Evolutionary conservation across 2,113 vertebrate species (phyloP).

Genomic region (Psammodynastes pulverulentus): DNA sequence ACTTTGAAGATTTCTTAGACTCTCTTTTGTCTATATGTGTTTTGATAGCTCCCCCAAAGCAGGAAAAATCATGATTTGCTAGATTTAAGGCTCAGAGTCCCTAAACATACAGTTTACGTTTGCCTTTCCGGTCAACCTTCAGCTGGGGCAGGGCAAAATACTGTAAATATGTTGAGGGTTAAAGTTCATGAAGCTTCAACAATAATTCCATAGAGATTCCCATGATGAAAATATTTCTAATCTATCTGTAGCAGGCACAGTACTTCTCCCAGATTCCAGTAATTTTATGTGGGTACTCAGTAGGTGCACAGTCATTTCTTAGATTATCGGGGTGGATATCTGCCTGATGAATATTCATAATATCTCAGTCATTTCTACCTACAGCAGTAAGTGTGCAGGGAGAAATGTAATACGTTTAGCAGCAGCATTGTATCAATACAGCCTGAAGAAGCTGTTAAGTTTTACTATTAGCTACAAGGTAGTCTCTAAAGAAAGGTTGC

Average conservation of each 20-base stretch:
- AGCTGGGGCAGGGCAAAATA: not conserved
- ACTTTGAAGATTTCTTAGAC: not conserved
- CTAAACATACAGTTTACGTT: not conserved
- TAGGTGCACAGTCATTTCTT: not conserved
- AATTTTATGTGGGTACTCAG: not conserved
- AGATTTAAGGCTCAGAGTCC: not conserved
- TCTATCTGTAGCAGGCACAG: not conserved
- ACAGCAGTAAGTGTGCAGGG: not conserved
- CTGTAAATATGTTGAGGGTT: not conserved
- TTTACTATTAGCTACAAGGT: not conserved
- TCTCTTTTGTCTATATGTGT: not conserved
- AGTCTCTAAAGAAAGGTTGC: not conserved
- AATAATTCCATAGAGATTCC: not conserved
- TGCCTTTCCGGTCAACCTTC: not conserved
- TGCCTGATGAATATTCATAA: not conserved
- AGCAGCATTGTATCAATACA: not conserved
- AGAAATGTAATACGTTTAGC: not conserved
- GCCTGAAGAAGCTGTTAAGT: not conserved
- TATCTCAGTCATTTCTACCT: not conserved
- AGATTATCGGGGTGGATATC: not conserved
- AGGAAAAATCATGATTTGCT: not conserved
- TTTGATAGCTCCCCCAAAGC: not conserved
- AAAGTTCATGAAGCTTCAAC: not conserved
- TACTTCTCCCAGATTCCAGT: not conserved
- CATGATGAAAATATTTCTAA: not conserved